phyloP scores from a whole-genome alignment of 1,140 invertebrate species.

The Apocrypta bakeri region DNA sequence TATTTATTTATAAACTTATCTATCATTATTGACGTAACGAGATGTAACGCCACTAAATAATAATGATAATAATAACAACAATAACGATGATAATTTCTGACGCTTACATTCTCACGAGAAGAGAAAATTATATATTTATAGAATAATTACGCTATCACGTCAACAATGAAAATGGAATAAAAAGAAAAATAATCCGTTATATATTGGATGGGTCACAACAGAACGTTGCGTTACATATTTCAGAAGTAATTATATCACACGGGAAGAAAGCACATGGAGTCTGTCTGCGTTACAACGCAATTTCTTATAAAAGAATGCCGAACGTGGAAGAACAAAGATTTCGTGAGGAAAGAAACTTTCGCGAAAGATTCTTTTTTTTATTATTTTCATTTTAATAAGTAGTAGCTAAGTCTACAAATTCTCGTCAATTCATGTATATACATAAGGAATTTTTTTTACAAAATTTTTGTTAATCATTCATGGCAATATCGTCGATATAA shows the following conservation, averaged over 20 bases:
- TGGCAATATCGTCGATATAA: slow-evolving; percentile 34
- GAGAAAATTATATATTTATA: too few relatives aligned
- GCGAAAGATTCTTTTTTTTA: slow-evolving; percentile 35
- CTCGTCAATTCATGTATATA: slow-evolving; percentile 40
- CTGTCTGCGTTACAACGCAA: slow-evolving; percentile 36
- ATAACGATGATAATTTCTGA: slow-evolving; percentile 39
- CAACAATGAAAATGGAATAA: slow-evolving; percentile 21
- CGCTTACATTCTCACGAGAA: slow-evolving; percentile 5
- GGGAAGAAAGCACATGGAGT: slow-evolving; percentile 48
- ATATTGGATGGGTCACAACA: slow-evolving; percentile 33
- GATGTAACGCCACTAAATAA: not conserved
- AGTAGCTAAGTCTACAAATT: slow-evolving; percentile 35
- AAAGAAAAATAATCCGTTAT: slow-evolving; percentile 33
- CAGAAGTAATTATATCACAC: slow-evolving; percentile 47
- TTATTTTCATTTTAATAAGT: slow-evolving; percentile 34
- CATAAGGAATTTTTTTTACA: slow-evolving; percentile 45
- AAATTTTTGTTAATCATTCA: slow-evolving; percentile 25
- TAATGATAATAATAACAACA: slow-evolving; percentile 36
- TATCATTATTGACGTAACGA: slow-evolving; percentile 37
- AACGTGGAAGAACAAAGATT: slow-evolving; percentile 54
- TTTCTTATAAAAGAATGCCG: slow-evolving; percentile 46
- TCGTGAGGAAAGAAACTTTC: slow-evolving; percentile 49
- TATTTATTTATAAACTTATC: slow-evolving; percentile 24
- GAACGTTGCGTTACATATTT: slow-evolving; percentile 35
- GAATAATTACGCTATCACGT: slow-evolving; percentile 5